Conservation (phyloP, 2,113 vertebrate genomes). For the Balaenoptera acutorostrata region DNA sequence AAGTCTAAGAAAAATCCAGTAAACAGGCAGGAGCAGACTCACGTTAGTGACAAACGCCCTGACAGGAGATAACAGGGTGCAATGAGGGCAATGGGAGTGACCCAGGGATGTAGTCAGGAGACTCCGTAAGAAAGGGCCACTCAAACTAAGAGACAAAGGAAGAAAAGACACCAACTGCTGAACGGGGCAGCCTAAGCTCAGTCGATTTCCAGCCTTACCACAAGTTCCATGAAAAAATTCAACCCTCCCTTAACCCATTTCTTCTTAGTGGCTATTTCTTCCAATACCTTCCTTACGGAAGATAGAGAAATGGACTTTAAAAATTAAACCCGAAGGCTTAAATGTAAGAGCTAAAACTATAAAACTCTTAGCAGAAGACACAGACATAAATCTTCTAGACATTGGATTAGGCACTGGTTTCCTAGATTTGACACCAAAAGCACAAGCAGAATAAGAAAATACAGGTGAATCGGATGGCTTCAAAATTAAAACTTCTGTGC, state of each 20-base stretch:
- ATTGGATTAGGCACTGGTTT: not conserved
- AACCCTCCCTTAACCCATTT: no score
- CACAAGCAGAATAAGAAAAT: not conserved
- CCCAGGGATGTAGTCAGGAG: not conserved
- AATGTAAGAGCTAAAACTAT: not conserved
- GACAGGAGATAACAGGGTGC: fast-evolving
- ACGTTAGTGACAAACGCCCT: not conserved
- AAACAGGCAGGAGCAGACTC: not conserved
- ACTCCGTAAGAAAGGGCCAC: not conserved
- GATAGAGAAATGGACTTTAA: not conserved
- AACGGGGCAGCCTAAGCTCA: not conserved
- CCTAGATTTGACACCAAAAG: not conserved
- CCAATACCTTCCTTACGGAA: not conserved
- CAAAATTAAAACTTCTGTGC: not conserved
- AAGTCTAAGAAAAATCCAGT: not conserved
- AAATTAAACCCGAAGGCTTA: not conserved
- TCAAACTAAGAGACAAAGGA: not conserved
- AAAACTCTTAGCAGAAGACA: not conserved
- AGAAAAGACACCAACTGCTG: not conserved
- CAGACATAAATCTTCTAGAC: not conserved
- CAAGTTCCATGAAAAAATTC: fast-evolving
- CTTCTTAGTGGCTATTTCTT: not conserved
- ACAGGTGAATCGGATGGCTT: not conserved
- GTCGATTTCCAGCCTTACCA: not conserved
- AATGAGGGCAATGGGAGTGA: fast-evolving